Evolutionary conservation across 2,888 invertebrate species (phyloP).

Genomic region (Hydrotaea cyrtoneurina): DNA sequence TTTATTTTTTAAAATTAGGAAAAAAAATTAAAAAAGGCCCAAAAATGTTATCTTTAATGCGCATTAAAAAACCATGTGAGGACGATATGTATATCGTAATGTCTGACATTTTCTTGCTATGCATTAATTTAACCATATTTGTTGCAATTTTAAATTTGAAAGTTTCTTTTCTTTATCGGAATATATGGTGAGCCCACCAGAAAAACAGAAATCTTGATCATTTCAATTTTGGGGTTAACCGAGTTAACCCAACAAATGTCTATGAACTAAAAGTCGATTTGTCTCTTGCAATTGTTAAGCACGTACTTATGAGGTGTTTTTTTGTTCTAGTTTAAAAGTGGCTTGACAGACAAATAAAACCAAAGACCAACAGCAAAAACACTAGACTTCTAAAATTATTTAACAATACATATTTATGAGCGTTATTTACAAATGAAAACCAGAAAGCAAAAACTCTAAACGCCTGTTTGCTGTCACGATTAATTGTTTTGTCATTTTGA

Average conservation of each 20-base stretch:
- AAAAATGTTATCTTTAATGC: no score
- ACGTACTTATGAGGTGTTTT: background rate
- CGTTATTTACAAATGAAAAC: slow-evolving; percentile 1
- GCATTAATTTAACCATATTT: no score
- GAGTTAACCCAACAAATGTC: slow-evolving; percentile 17
- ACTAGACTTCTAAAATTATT: background rate
- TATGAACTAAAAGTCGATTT: background rate
- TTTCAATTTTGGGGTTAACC: slow-evolving; percentile 23
- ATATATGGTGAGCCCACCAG: background rate
- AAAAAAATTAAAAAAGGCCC: no score
- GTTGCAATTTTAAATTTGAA: background rate
- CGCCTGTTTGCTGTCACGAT: slow-evolving; percentile 68
- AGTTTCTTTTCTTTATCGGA: background rate
- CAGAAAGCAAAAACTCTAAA: slow-evolving; percentile 39
- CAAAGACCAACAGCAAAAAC: slow-evolving; percentile 9
- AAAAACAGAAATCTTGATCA: background rate
- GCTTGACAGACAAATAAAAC: slow-evolving; percentile 9
- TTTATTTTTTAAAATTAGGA: no score
- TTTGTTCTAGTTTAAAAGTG: slow-evolving; percentile 15
- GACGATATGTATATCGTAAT: no score
- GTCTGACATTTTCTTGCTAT: no score
- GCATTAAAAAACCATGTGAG: no score
- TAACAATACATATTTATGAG: slow-evolving; percentile 55
- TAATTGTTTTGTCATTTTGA: slow-evolving; percentile 67
- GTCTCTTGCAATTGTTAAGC: background rate